Percentiles rank a stretch among this genome's conserved stretches.
phyloP scores from a whole-genome alignment of 2,888 invertebrate genomes.

The Drosophila trichaetosa region DNA sequence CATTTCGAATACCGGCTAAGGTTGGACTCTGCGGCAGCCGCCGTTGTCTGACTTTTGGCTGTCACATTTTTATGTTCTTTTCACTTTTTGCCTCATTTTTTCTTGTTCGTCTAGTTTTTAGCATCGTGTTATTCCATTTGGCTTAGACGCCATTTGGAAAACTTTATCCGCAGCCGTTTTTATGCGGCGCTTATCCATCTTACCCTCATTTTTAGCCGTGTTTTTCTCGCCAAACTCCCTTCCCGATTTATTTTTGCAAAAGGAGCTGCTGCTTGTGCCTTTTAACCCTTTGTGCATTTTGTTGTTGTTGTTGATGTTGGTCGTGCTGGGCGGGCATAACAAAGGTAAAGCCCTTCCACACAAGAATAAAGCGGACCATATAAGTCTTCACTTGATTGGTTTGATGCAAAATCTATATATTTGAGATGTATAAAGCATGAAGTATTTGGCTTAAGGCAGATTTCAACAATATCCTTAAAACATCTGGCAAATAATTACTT shows the following conservation, averaged over 20 bases:
- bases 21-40: slow-evolving; percentile 31
- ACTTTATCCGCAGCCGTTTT: slow-evolving; percentile 63
- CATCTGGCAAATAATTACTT: background rate
- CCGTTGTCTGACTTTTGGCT: slow-evolving; percentile 52
- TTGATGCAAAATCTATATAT: background rate
- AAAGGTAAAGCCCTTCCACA: slow-evolving; percentile 10
- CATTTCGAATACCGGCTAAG: slow-evolving; percentile 19
- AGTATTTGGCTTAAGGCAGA: background rate
- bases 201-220: slow-evolving; percentile 66
- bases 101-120: slow-evolving; percentile 21
- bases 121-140: slow-evolving; percentile 36
- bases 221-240: slow-evolving; percentile 58
- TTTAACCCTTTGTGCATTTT: slow-evolving; percentile 36
- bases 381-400: slow-evolving; percentile 3
- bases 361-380: background rate
- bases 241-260: slow-evolving; percentile 34
- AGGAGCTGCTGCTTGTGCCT: slow-evolving; percentile 38
- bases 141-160: slow-evolving; percentile 43
- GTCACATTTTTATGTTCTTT: slow-evolving; percentile 28
- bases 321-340: slow-evolving; percentile 11
- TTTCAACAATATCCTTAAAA: background rate
- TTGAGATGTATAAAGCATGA: background rate
- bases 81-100: slow-evolving; percentile 5
- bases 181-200: slow-evolving; percentile 72
- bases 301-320: slow-evolving; percentile 32